Conservation (phyloP, 2,888 invertebrate genomes). For the Schizotus pectinicornis region DNA sequence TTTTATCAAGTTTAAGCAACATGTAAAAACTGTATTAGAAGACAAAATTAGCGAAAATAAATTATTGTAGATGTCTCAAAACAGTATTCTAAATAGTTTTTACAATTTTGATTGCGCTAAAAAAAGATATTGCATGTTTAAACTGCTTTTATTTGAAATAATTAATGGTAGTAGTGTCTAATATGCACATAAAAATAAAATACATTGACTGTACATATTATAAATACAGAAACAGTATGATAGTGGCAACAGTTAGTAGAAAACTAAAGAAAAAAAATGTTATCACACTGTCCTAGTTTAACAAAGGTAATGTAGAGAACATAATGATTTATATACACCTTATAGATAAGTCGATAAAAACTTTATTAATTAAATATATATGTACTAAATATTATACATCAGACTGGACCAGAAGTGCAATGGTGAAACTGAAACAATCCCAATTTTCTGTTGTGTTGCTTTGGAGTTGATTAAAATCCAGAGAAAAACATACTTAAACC, state of each 20-base stretch:
- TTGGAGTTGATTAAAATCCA: not conserved
- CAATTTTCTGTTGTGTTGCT: not conserved
- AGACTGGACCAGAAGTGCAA: conserved; percentile 33
- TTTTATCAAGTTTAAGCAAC: no score
- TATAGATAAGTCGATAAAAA: conserved; percentile 33
- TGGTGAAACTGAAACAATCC: conserved; percentile 19
- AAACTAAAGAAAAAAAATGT: conserved; percentile 35
- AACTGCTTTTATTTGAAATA: conserved; percentile 34
- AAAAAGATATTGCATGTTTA: conserved; percentile 2
- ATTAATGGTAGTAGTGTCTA: conserved; percentile 38
- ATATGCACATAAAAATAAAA: conserved; percentile 48
- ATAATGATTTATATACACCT: conserved; percentile 36
- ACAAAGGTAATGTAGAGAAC: conserved; percentile 6
- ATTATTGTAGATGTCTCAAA: no score
- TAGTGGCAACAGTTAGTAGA: conserved; percentile 29
- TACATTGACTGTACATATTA: conserved; percentile 48
- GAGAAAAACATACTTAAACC: conserved; percentile 16
- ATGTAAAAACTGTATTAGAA: no score
- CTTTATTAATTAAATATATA: conserved; percentile 36
- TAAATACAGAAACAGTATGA: conserved; percentile 42
- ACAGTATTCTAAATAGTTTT: no score
- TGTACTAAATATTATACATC: conserved; percentile 38
- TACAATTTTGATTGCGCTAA: conserved; percentile 3
- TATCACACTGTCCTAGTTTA: conserved; percentile 36
- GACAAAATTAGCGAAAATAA: no score